These are phyloP conservation scores for Aphyosemion australe DNA, from an alignment of 2,113 vertebrate species.

Conservation along the genomic window DNA sequence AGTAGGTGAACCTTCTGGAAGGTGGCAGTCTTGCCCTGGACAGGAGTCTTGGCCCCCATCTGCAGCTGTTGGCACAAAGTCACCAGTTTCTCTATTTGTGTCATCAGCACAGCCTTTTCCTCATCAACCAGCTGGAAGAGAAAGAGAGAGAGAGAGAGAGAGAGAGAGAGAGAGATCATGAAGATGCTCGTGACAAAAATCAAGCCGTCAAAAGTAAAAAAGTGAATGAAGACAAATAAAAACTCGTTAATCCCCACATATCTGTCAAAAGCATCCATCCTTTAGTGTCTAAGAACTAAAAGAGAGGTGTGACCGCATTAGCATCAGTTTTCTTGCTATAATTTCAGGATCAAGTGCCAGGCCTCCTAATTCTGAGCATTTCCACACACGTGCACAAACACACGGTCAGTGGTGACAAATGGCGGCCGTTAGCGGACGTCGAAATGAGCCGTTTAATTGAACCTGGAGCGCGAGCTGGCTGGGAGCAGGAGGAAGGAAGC, in stretches of 20 bases:
- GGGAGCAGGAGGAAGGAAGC: constrained; percentile 43
- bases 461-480: constrained; percentile 36
- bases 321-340: constrained; percentile 54
- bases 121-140: constrained; percentile 85
- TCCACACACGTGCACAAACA: constrained; percentile 29
- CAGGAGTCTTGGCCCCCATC: constrained; percentile 82
- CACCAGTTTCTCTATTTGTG: constrained; percentile 91
- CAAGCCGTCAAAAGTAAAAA: neutral
- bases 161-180: constrained; percentile 4
- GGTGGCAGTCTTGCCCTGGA: constrained; percentile 90
- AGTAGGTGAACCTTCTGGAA: constrained; percentile 87
- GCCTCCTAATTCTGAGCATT: constrained; percentile 50
- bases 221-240: constrained; percentile 28
- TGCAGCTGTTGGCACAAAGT: constrained; percentile 90
- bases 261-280: too few species aligned
- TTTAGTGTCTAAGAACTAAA: constrained; percentile 19
- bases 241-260: too few species aligned
- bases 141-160: constrained; percentile 14
- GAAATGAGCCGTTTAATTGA: constrained; percentile 72
- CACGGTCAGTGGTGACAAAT: constrained; percentile 62
- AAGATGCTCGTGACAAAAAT: constrained; percentile 8
- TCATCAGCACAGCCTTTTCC: constrained; percentile 84
- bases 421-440: constrained; percentile 67
- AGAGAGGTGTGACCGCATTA: constrained; percentile 34
- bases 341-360: constrained; percentile 60